These are phyloP conservation scores for Tetrax tetrax DNA, from an alignment of 2,113 vertebrate species.

Conservation along the genomic window DNA sequence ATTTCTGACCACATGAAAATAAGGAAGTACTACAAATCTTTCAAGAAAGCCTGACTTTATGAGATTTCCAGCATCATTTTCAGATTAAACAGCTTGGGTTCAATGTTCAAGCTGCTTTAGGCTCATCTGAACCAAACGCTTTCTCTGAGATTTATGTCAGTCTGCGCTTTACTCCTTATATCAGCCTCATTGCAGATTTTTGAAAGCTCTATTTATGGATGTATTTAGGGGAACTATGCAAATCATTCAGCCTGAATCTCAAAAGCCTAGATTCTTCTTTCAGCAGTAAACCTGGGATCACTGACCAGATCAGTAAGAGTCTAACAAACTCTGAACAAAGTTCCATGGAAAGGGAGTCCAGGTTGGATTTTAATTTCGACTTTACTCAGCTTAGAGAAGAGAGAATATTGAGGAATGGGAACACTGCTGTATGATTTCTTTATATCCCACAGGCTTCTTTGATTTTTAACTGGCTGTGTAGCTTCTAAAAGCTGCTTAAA, in stretches of 20 bases:
- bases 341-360: background rate
- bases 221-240: background rate
- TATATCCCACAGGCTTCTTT: background rate
- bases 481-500: background rate
- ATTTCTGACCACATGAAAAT: slow-evolving; percentile 46
- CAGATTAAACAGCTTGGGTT: slow-evolving; percentile 45
- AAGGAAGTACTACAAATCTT: slow-evolving; percentile 29
- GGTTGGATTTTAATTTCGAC: background rate
- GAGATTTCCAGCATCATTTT: slow-evolving; percentile 30
- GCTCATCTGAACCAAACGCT: background rate
- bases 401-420: background rate
- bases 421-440: background rate
- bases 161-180: background rate
- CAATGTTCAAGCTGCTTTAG: background rate
- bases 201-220: background rate
- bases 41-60: slow-evolving; percentile 13
- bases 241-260: background rate
- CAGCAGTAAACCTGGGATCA: background rate
- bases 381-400: background rate
- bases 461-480: background rate
- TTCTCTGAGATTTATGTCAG: slow-evolving; percentile 14
- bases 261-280: background rate
- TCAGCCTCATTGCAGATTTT: background rate
- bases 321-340: background rate
- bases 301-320: background rate